A percentile compares a stretch with the other conserved stretches of the same genome.
These are phyloP conservation scores for Rhinogobio ventralis DNA, from an alignment of 2,797 vertebrate species.

Conservation along the genomic window DNA sequence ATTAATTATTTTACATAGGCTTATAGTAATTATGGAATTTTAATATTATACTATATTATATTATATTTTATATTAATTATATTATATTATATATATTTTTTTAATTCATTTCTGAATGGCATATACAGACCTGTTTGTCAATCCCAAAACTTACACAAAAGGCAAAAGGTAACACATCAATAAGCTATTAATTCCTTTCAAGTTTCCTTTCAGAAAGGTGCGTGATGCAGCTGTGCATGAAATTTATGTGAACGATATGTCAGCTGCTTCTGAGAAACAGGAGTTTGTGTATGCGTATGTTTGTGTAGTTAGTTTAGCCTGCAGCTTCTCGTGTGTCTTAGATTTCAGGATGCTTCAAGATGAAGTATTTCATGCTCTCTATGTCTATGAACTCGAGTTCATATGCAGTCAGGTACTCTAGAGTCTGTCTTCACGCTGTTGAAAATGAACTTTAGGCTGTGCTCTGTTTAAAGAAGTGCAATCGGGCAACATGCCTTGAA, in stretches of 20 bases:
- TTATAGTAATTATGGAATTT: no score
- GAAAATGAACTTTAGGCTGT: slow-evolving; percentile 54
- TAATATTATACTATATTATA: no score
- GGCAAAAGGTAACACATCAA: neutral
- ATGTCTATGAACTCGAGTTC: slow-evolving; percentile 39
- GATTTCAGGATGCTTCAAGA: slow-evolving; percentile 36
- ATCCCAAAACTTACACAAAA: neutral
- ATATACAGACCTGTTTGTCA: neutral
- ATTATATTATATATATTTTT: neutral
- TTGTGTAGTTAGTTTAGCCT: slow-evolving; percentile 21
- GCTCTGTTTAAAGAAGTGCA: slow-evolving; percentile 62
- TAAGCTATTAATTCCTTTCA: slow-evolving; percentile 2
- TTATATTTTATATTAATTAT: no score
- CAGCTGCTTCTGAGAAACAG: neutral
- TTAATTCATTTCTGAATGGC: neutral
- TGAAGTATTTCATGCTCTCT: slow-evolving; percentile 35
- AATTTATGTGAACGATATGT: neutral
- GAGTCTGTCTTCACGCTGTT: slow-evolving; percentile 53
- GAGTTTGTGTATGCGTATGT: slow-evolving; percentile 34
- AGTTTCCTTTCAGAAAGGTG: neutral
- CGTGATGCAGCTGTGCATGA: neutral
- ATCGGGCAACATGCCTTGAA: slow-evolving; percentile 62
- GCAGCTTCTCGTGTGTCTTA: slow-evolving; percentile 15
- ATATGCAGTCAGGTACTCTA: slow-evolving; percentile 54
- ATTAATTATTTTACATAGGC: no score